Base-by-base conservation (phyloP, 2,888 invertebrate species). In the Saturnia pavonia region DNA sequence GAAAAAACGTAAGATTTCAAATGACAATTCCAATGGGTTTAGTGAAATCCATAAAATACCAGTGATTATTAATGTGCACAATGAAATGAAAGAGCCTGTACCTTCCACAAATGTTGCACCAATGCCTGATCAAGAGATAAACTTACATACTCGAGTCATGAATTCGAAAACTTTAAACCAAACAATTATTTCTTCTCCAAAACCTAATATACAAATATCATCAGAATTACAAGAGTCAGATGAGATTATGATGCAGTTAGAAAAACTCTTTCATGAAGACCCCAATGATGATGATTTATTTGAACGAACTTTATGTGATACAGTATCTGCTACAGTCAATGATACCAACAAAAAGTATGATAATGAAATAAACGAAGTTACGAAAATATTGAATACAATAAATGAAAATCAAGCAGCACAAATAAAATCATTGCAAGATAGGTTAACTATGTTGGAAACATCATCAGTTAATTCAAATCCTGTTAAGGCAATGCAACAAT, bases 201-300 rank as follows among this genome's bases (percentile, higher is more conserved):
- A 77, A 70, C 71, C 75, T n/a, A 74, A 72, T 19, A 72, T 74
- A 69, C 77, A 77, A 72, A 74, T 78, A 19, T 80, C 83, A 51
- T 76, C 80, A 54, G 89, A 90, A 75, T 79, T 85, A 45, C 82
- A 85, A 75, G 87, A 88, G 67, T 84, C 89, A 27, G 88, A 91
- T 81, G 86, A 92, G 69, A 76, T 94, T 67, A 88, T 90, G 84
- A 83, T 85, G 75, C 91, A 93, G 74, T 78, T 94, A 75, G 92
- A 94, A 76, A 90, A 91, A 77, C 77, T 94, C n/a, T 94, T 94
- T 78, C 86, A 91, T 75, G 84, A 84, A 51, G 89, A 90, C 72
- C 76, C 85, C 40, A 88, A 87, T 81, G 91, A 92, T 77, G 92
- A 93, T 77, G 92, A 93, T 73, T 80, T 94, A 74, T 94, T 93